Evolutionary conservation across 2,797 vertebrate species (phyloP), one percentile per base, ranked within the genome.

Genomic region (Esox lucius): DNA sequence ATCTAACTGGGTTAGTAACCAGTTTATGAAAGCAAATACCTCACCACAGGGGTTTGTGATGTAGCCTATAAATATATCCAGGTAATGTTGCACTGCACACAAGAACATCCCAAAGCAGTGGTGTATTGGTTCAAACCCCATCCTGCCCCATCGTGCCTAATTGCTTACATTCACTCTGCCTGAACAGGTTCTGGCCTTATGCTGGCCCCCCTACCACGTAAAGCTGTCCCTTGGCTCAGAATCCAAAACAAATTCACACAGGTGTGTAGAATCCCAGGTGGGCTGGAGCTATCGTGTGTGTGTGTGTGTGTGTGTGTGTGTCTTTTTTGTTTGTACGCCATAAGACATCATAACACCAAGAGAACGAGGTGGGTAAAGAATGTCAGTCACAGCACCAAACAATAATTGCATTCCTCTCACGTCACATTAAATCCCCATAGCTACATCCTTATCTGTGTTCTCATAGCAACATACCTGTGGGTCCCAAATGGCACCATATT

Each of bases 241-340:
- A 46, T 68, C 31, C 39, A 68, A 42, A 28, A 66, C n/a, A 6
- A 0, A 1, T 19, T 68, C 66, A n/a, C n/a, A 39, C 16, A 51
- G 42, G 16, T 13, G n/a, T 61, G 28, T n/a, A 2, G 17, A 42
- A 65, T n/a, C 28, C 17, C 72, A 74, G 64, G 64, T 74, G 72
- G 64, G 35, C 31, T 48, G 62, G 72, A 17, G 19, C 13, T 31
- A 19, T 72, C n/a, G 46, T 22, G 19, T 22, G 46, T 48, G 48
- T n/a, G n/a, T n/a, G n/a, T n/a, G n/a, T n/a, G n/a, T n/a, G n/a
- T n/a, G n/a, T n/a, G n/a, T n/a, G n/a, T n/a, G n/a, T n/a, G n/a
- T n/a, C 28, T 17, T 33, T n/a, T 68, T 68, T 39, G 53, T 33
- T 53, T 26, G 16, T 22, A 22, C 46, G 22, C 22, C 24, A 22